Base-by-base conservation (phyloP, 2,113 vertebrate genomes). In the Vireo altiloquus region DNA sequence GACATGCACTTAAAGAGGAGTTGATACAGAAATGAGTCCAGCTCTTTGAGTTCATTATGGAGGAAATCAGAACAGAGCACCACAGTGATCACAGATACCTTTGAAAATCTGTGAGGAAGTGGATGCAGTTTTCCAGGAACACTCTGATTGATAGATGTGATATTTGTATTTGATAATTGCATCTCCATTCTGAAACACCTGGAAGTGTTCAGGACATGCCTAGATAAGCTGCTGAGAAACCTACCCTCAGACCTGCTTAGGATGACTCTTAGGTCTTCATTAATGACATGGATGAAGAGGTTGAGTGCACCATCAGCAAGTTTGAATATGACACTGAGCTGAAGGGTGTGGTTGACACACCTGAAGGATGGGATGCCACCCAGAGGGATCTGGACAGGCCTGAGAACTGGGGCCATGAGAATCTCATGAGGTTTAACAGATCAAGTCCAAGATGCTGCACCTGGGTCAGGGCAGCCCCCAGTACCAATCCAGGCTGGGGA, bases 391-490 rank as follows among this genome's bases (percentile, higher is more conserved):
- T 50, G 66, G 22, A 35, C 31, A 28, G 17, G 14, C 42, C 37
- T 27, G 4, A 49, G 25, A 25, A 2, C 6, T 49, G 25, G 5
- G 17, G 11, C 35, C 25, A 2, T 31, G 35, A 42, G 21, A 27
- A 18, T 71, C 9, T 56, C 56, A 13, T 9, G n/a, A n/a, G 14
- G 7, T 71, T 79, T 56, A 7, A 64, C 13, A 49, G 31, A 31
- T 2, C 7, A 35, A 35, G 17, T 31, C 5, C 21, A 27, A 53
- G 30, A 2, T 49, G 13, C 49, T 64, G 24, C 30, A 40, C 30
- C 30, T 56, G 30, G 6, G 6, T 18, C 1, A 1, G 50, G 5
- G 8, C 19, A 61, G 0, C 2, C 5, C n/a, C 4, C 0, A 0
- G 13, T 4, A n/a, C 8, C 47, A 40, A 5, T 30, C 46, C 39